These are phyloP conservation scores for Ochropleura plecta DNA, from an alignment of 2,888 invertebrate genomes.

Conservation along the genomic window DNA sequence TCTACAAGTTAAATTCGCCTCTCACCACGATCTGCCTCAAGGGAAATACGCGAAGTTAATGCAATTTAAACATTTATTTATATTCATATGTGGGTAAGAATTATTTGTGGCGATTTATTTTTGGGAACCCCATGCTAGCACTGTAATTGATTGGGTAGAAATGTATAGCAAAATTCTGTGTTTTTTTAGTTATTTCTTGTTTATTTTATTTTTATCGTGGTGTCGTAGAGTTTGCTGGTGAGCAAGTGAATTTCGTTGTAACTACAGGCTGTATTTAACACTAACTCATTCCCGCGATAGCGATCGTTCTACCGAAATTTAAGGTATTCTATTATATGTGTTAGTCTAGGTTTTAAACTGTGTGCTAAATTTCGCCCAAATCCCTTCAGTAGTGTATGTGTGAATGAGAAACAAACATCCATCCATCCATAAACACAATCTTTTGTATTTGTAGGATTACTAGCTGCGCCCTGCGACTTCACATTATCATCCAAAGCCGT, in stretches of 20 bases:
- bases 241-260: not conserved
- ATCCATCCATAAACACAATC: too few species aligned
- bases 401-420: too few species aligned
- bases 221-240: not conserved
- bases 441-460: too few species aligned
- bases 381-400: too few species aligned
- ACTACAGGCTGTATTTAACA: not conserved
- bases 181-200: not conserved
- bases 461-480: too few species aligned
- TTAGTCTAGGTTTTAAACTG: too few species aligned
- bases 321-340: too few species aligned
- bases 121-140: constrained; percentile 9
- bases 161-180: not conserved
- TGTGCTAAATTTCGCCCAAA: too few species aligned
- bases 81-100: constrained; percentile 50
- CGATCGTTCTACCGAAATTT: too few species aligned
- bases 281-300: too few species aligned
- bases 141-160: constrained; percentile 25
- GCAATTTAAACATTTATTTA: constrained; percentile 71
- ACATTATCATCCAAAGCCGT: too few species aligned
- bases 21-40: constrained; percentile 56
- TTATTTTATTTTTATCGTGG: not conserved
- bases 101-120: constrained; percentile 41
- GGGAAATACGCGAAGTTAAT: constrained; percentile 70
- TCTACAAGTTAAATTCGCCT: constrained; percentile 70